Conservation (phyloP, 2,113 vertebrate genomes). For the Dascyllus trimaculatus region DNA sequence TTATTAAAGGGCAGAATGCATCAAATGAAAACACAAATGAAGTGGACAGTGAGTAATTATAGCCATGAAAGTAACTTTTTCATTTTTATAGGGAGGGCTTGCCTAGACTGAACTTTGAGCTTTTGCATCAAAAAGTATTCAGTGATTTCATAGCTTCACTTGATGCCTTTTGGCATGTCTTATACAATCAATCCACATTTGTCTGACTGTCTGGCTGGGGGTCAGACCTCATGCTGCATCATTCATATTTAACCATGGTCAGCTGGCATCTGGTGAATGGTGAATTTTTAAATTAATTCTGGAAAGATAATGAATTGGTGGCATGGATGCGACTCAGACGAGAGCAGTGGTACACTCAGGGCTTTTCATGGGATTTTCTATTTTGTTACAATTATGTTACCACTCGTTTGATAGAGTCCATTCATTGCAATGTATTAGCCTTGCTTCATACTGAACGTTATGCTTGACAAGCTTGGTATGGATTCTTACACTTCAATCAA, state of each 20-base stretch:
- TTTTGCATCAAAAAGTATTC: slow-evolving; percentile 41
- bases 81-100: slow-evolving; percentile 34
- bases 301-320: slow-evolving; percentile 28
- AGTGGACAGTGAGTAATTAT: slow-evolving; percentile 58
- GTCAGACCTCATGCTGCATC: slow-evolving; percentile 39
- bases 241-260: slow-evolving; percentile 53
- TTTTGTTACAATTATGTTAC: background rate
- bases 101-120: slow-evolving; percentile 26
- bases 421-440: background rate
- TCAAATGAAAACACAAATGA: slow-evolving; percentile 69
- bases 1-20: slow-evolving; percentile 55
- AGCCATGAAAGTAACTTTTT: slow-evolving; percentile 36
- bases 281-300: slow-evolving; percentile 31
- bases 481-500: slow-evolving; percentile 10
- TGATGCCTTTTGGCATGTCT: slow-evolving; percentile 42
- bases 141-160: slow-evolving; percentile 38
- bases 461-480: slow-evolving; percentile 33
- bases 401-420: slow-evolving; percentile 23
- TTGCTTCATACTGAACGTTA: background rate
- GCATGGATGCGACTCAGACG: slow-evolving; percentile 21
- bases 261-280: slow-evolving; percentile 50
- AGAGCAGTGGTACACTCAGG: slow-evolving; percentile 6
- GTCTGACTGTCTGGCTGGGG: slow-evolving; percentile 15
- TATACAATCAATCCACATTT: slow-evolving; percentile 35
- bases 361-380: background rate